phyloP scores from a whole-genome alignment of 92 coral and sea anemone genomes.

The Desmophyllum pertusum region DNA sequence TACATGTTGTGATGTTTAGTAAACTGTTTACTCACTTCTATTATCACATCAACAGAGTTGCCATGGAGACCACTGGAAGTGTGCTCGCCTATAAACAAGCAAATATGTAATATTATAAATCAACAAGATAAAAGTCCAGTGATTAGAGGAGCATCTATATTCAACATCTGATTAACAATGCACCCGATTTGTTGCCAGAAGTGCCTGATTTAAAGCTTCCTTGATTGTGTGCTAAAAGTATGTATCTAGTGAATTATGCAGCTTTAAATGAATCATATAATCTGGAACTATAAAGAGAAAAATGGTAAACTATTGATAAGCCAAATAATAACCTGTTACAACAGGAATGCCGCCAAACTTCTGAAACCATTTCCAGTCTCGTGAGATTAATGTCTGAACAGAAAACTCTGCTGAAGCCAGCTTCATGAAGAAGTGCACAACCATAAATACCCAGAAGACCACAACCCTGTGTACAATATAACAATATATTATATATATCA shows the following conservation, averaged over 20 bases:
- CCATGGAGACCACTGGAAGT: constrained; percentile 9
- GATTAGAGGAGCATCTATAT: too few relatives aligned
- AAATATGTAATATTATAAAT: background rate
- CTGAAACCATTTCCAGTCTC: constrained; percentile 73
- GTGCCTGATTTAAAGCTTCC: too few relatives aligned
- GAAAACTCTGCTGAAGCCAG: constrained; percentile 81
- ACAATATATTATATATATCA: too few relatives aligned
- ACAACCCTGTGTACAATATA: constrained; percentile 77
- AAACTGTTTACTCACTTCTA: constrained; percentile 13
- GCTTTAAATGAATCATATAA: too few relatives aligned
- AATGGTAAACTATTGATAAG: background rate
- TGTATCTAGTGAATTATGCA: too few relatives aligned
- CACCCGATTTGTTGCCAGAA: too few relatives aligned
- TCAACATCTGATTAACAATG: too few relatives aligned
- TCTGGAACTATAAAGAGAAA: background rate
- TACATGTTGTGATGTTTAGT: background rate
- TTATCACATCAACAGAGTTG: constrained; percentile 39
- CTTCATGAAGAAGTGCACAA: constrained; percentile 83
- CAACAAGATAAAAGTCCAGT: too few relatives aligned
- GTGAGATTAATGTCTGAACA: constrained; percentile 84
- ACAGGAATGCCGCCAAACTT: constrained; percentile 90
- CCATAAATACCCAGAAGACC: constrained; percentile 96
- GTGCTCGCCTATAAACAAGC: background rate
- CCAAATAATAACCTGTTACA: constrained; percentile 59
- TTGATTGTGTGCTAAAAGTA: too few relatives aligned